Evolutionary conservation across 2,888 invertebrate species (phyloP).

Genomic region (Trachelus troglodyta): DNA sequence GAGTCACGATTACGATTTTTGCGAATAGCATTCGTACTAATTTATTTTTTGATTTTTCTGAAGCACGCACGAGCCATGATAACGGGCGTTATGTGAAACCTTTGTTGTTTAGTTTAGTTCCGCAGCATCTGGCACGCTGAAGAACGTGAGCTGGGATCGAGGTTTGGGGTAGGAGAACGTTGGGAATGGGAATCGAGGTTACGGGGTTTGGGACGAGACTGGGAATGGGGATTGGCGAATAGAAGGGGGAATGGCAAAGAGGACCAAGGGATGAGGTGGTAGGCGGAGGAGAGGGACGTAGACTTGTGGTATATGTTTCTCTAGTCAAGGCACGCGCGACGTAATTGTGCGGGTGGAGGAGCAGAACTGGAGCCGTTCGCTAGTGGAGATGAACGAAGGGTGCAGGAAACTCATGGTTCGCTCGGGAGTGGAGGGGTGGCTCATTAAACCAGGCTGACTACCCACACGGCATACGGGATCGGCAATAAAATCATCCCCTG

Average conservation of each 20-base stretch:
- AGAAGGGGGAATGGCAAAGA: slow-evolving; percentile 12
- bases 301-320: slow-evolving; percentile 56
- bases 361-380: slow-evolving; percentile 41
- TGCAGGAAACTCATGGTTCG: slow-evolving; percentile 15
- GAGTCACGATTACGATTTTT: not conserved
- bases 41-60: not conserved
- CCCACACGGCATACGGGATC: slow-evolving; percentile 57
- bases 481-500: slow-evolving; percentile 59
- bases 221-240: not conserved
- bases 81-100: slow-evolving; percentile 20
- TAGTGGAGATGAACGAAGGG: slow-evolving; percentile 27
- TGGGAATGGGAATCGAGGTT: slow-evolving; percentile 10
- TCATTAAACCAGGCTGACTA: slow-evolving; percentile 52
- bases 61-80: not conserved
- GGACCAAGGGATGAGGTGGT: slow-evolving; percentile 13
- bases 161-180: slow-evolving; percentile 10
- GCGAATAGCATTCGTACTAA: not conserved
- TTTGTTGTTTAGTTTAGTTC: slow-evolving; percentile 44
- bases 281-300: slow-evolving; percentile 12
- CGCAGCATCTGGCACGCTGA: slow-evolving; percentile 47
- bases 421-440: slow-evolving; percentile 21
- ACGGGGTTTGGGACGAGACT: not conserved
- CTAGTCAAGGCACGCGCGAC: slow-evolving; percentile 63
- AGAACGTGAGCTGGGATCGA: slow-evolving; percentile 34
- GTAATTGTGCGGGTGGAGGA: slow-evolving; percentile 62